These are phyloP conservation scores for Sylvicapra grimmia DNA, from an alignment of 2,113 vertebrate species.

Conservation along the genomic window DNA sequence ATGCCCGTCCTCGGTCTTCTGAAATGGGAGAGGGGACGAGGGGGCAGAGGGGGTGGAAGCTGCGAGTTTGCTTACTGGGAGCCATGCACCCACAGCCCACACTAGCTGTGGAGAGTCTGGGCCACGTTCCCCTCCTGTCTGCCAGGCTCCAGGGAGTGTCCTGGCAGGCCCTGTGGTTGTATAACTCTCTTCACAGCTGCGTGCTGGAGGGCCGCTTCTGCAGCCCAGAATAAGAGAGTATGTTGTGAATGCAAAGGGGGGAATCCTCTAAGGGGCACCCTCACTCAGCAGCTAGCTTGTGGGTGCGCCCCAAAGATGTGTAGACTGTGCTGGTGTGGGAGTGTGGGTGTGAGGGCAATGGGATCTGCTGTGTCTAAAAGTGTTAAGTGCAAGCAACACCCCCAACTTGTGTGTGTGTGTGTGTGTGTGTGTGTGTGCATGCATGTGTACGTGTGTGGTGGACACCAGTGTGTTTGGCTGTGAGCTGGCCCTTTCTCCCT, in stretches of 20 bases:
- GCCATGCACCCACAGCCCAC: not conserved
- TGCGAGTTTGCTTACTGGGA: not conserved
- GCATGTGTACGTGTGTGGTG: not conserved
- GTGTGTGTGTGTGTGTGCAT: not conserved
- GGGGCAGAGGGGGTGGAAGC: not conserved
- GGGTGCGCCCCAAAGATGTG: not conserved
- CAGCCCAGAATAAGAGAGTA: not conserved
- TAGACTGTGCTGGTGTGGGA: not conserved
- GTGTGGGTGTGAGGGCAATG: not conserved
- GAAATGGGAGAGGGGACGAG: not conserved
- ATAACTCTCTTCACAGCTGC: slow-evolving; percentile 2
- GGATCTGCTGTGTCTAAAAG: not conserved
- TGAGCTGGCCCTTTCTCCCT: not conserved
- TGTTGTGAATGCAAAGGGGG: not conserved
- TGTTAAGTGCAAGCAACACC: not conserved
- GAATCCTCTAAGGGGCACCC: not conserved
- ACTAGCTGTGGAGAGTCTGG: not conserved
- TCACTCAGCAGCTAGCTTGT: not conserved
- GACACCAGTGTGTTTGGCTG: fast-evolving
- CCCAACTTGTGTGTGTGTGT: not conserved
- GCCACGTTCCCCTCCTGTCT: not conserved
- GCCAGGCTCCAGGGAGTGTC: not conserved
- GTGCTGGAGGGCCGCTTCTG: not conserved
- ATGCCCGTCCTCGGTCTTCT: not conserved
- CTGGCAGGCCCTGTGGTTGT: slow-evolving; percentile 18